Evolutionary conservation across 1,140 invertebrate species (phyloP).

Genomic region (Microplitis mediator): DNA sequence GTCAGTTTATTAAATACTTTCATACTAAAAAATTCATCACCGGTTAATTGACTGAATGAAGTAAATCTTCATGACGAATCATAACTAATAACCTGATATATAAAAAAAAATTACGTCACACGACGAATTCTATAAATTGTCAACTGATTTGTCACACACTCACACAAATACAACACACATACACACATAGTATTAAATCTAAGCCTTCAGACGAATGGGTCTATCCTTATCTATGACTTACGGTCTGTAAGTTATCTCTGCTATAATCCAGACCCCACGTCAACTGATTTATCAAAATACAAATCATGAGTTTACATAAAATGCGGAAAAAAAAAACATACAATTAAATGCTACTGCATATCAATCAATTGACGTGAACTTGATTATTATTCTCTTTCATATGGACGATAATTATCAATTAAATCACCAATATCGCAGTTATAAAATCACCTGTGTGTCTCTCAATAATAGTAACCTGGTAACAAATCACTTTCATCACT

Average conservation of each 20-base stretch:
- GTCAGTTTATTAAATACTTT: neutral
- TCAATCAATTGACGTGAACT: constrained; percentile 23
- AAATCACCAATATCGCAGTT: constrained; percentile 21
- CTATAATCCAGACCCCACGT: constrained; percentile 2
- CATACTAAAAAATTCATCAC: constrained; percentile 1
- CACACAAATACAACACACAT: neutral
- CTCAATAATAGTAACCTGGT: constrained; percentile 4
- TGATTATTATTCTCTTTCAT: neutral
- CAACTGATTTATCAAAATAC: too few species aligned
- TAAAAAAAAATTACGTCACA: neutral
- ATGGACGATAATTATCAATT: constrained; percentile 20
- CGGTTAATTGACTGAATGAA: constrained; percentile 14
- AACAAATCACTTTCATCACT: constrained; percentile 26
- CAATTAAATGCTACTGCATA: neutral
- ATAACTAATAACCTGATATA: neutral
- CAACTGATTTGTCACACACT: neutral
- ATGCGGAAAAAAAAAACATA: neutral
- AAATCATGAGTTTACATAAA: constrained; percentile 2
- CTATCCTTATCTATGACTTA: constrained; percentile 18
- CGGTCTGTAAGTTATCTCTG: neutral
- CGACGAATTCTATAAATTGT: neutral
- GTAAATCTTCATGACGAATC: neutral
- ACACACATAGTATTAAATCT: neutral
- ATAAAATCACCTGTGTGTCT: constrained; percentile 10
- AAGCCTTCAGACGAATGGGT: constrained; percentile 22